Evolutionary conservation across 2,888 invertebrate genomes (phyloP), one percentile per base, ranked within the genome.

Genomic region (Watsonalla cultraria): DNA sequence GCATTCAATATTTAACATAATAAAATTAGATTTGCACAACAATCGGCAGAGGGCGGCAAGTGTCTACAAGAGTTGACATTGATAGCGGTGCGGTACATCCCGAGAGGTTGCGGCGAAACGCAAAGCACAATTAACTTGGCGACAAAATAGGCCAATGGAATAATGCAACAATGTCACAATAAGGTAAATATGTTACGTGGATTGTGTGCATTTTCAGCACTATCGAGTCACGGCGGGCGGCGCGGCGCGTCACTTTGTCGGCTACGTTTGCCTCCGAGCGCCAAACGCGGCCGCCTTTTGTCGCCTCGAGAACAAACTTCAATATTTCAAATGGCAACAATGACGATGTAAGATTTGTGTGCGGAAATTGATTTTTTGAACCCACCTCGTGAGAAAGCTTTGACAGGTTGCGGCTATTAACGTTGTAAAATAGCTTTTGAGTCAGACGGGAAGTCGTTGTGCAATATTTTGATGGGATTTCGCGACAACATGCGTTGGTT

Each of bases 361-460:
- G 89, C 90, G 90, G 90, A 90, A 89, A 90, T 90, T 86, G 89
- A 84, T 88, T 89, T 90, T 90, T 90, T 86, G 75, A 80, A 73
- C 68, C 57, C 58, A 59, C 62, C 71, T 71, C 86, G 86, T 86
- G 88, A 84, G 88, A 89, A 87, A 82, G 80, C 81, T 83, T 84
- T 85, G 88, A 83, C 87, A 84, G 85, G 85, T 86, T 84, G 77
- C 70, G 74, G 74, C 74, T 71, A 74, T 76, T 80, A 70, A 72
- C 62, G 61, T 74, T 76, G 78, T 76, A 58, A 76, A 78, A 76
- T 65, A 55, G 67, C 65, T 60, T 70, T 68, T 72, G 65, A 60
- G 59, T 56, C 59, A 60, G 68, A 63, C 72, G 77, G 78, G 81
- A 81, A 80, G 80, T 77, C 72, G 72, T 78, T 79, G 80, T 77